A percentile compares a stretch with the other conserved stretches of the same genome.
These are phyloP conservation scores for Ochropleura leucogaster DNA, from an alignment of 2,888 invertebrate species.

Conservation along the genomic window DNA sequence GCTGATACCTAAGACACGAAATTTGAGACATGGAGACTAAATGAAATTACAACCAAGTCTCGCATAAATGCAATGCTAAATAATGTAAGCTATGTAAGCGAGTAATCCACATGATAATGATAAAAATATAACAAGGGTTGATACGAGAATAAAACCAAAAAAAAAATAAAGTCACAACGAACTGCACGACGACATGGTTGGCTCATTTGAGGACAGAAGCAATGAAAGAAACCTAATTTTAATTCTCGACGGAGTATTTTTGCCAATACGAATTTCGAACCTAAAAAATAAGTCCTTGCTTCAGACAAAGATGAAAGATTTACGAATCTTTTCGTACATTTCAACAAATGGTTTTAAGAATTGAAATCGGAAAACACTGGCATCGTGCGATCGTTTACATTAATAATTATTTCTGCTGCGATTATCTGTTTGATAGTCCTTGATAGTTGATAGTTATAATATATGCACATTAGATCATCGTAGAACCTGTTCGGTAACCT, in stretches of 20 bases:
- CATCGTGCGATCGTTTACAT: constrained; percentile 18
- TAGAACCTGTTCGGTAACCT: constrained; percentile 81
- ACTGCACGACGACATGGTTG: not conserved
- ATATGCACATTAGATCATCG: constrained; percentile 86
- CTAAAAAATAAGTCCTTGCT: constrained; percentile 18
- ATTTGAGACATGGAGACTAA: constrained; percentile 34
- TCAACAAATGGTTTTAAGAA: constrained; percentile 31
- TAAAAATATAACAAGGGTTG: constrained; percentile 13
- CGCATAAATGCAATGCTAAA: constrained; percentile 28
- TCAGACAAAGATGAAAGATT: constrained; percentile 40
- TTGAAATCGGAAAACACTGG: constrained; percentile 17
- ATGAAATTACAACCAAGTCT: constrained; percentile 19
- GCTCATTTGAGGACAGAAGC: constrained; percentile 3
- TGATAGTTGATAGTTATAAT: constrained; percentile 74
- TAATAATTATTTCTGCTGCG: constrained; percentile 41
- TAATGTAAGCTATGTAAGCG: constrained; percentile 5
- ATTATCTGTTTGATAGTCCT: constrained; percentile 69
- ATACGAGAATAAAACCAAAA: not conserved
- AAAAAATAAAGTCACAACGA: constrained; percentile 1
- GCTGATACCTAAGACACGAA: constrained; percentile 23
- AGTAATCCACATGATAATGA: constrained; percentile 19
- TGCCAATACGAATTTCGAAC: constrained; percentile 8
- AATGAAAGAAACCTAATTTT: constrained; percentile 22
- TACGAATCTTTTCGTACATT: constrained; percentile 11
- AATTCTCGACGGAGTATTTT: constrained; percentile 30